phyloP scores from a whole-genome alignment of 1,140 invertebrate genomes.

The Ceratina australensis region DNA sequence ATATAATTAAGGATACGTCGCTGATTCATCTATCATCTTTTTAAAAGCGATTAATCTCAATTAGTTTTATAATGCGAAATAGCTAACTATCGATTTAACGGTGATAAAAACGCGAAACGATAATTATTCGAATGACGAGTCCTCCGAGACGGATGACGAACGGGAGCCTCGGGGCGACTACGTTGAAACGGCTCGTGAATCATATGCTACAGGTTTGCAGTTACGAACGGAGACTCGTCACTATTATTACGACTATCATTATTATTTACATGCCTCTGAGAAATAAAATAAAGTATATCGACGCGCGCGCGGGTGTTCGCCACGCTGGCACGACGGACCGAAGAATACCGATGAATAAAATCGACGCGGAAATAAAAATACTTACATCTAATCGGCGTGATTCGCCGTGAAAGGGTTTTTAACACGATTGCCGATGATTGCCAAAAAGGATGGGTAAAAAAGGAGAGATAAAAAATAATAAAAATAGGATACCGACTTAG shows the following conservation, averaged over 20 bases:
- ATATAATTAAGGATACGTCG: conserved; percentile 22
- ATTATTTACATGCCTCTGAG: not conserved
- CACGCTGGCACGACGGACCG: not conserved
- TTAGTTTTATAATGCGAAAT: conserved; percentile 14
- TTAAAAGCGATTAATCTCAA: conserved; percentile 21
- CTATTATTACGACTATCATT: not conserved
- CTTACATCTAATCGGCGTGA: conserved; percentile 9
- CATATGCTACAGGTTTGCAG: not conserved
- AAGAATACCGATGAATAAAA: conserved; percentile 36
- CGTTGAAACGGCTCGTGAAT: not conserved
- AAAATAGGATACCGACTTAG: conserved; percentile 22
- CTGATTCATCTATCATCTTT: conserved; percentile 5
- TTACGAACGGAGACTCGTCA: not conserved
- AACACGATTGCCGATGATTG: not conserved
- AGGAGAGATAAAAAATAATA: not conserved
- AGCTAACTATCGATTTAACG: conserved; percentile 10
- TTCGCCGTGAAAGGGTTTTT: not conserved
- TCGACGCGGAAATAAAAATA: conserved; percentile 10
- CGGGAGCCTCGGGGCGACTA: not conserved
- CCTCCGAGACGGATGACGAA: not conserved
- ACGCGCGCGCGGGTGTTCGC: conserved; percentile 5
- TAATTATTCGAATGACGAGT: not conserved
- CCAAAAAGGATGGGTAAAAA: not conserved
- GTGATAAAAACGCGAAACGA: not conserved
- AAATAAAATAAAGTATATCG: conserved; percentile 41